Evolutionary conservation across 2,888 invertebrate genomes (phyloP).

Genomic region (Linyphia triangularis): DNA sequence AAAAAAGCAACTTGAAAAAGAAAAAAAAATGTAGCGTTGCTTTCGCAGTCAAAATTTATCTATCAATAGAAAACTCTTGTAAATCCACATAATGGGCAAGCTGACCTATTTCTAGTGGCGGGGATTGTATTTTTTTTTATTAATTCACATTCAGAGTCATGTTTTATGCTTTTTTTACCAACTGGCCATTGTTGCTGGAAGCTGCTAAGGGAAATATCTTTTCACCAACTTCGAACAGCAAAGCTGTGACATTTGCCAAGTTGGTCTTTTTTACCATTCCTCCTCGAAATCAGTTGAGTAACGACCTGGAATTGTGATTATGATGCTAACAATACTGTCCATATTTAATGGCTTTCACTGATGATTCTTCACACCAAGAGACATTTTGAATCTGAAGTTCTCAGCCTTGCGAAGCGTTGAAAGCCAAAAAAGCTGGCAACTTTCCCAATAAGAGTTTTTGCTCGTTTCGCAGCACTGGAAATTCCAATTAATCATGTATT

Average conservation of each 20-base stretch:
- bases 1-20: neutral
- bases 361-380: constrained; percentile 22
- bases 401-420: neutral
- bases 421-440: constrained; percentile 13
- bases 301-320: constrained; percentile 53
- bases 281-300: constrained; percentile 38
- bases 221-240: constrained; percentile 9
- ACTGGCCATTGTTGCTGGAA: constrained; percentile 43
- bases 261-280: neutral
- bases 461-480: neutral
- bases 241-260: constrained; percentile 62
- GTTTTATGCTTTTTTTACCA: constrained; percentile 42
- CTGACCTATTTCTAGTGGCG: constrained; percentile 55
- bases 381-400: constrained; percentile 23
- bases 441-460: constrained; percentile 42
- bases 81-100: constrained; percentile 56
- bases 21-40: neutral
- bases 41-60: constrained; percentile 43
- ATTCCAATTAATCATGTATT: constrained; percentile 42
- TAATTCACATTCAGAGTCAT: constrained; percentile 28
- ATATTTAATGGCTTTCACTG: constrained; percentile 48
- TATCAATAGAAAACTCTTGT: constrained; percentile 48
- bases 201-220: constrained; percentile 34
- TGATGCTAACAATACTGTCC: constrained; percentile 70
- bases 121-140: neutral